A percentile compares a stretch with the other conserved stretches of the same genome.
Conservation (phyloP, 2,113 vertebrate species). For the Silurus glanis region DNA sequence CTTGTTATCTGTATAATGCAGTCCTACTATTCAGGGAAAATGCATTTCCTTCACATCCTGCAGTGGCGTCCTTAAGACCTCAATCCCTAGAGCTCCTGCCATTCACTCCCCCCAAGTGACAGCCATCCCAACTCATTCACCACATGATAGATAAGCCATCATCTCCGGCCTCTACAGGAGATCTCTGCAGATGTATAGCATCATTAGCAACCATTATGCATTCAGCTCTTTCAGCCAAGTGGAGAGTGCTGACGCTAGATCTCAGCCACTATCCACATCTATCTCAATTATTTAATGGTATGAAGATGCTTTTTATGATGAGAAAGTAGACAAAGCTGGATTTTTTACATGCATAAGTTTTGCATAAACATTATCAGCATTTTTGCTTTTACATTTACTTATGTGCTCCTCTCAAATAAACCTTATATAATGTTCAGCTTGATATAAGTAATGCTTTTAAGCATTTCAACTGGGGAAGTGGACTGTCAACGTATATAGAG, state of each 20-base stretch:
- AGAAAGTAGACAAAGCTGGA: background rate
- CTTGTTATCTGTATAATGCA: slow-evolving; percentile 46
- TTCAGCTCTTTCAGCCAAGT: slow-evolving; percentile 24
- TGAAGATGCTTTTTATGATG: background rate
- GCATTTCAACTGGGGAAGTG: background rate
- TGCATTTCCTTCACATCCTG: slow-evolving; percentile 43
- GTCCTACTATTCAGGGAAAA: slow-evolving; percentile 11
- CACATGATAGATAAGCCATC: slow-evolving; percentile 39
- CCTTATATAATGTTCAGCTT: background rate
- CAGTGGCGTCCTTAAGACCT: slow-evolving; percentile 37
- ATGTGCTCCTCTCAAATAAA: background rate
- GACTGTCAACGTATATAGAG: slow-evolving; percentile 9
- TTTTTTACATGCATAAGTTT: background rate
- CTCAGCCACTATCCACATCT: background rate
- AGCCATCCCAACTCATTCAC: slow-evolving; percentile 27
- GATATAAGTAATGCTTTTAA: background rate
- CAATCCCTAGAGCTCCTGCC: slow-evolving; percentile 48
- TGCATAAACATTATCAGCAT: background rate
- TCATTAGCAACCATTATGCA: slow-evolving; percentile 52
- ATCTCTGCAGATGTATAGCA: slow-evolving; percentile 30
- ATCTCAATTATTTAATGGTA: background rate
- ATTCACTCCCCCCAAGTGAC: slow-evolving; percentile 4
- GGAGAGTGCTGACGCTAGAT: slow-evolving; percentile 11
- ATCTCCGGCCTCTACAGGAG: slow-evolving; percentile 25
- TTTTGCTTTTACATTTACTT: background rate